Evolutionary conservation across 2,113 vertebrate species (phyloP), one percentile per base, ranked within the genome.

Genomic region (Natator depressus): DNA sequence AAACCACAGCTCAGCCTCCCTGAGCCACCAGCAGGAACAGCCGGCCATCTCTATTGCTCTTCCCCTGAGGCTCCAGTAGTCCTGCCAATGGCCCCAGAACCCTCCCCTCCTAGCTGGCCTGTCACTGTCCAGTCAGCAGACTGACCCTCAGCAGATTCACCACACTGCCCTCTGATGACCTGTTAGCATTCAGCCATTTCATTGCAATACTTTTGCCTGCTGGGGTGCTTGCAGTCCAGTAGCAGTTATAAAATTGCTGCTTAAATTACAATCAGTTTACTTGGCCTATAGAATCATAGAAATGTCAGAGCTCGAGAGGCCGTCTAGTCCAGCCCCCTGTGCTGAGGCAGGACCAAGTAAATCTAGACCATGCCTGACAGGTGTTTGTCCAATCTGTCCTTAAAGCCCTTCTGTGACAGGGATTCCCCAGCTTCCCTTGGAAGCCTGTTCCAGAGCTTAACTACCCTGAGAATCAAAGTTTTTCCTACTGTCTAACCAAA

Each of bases 241-340:
- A 95, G 59, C 29, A 90, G 42, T 6, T 80, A 35, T 85, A 81
- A 94, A 8, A 59, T 14, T 80, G 82, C 29, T 14, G 93, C 96
- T 97, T 91, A 94, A 92, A 85, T 86, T 75, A 91, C 46, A 90
- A 84, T 80, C 55, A 59, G 94, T 81, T 93, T 84, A 75, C 81
- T 62, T 59, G 80, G n/a, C 79, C 96, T 94, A 92, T 89, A 57
- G 85, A 94, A 88, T 81, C 93, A 89, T 27, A 87, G 51, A 53
- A 38, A 20, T 20, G 19, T 69, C 17, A 9, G 65, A 69, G 35
- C 35, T 38, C 4, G 35, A 69, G 17, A 69, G 65, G 35, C 17
- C 4, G 5, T 17, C 65, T 38, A 38, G 35, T 38, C 65, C 65
- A 69, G 65, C 17, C 35, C 35, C 16, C 19, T 5, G 17, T 9